Percentiles rank a stretch among this genome's conserved stretches.
Conservation (phyloP, 2,797 vertebrate species). For the Eulemur coronatus region DNA sequence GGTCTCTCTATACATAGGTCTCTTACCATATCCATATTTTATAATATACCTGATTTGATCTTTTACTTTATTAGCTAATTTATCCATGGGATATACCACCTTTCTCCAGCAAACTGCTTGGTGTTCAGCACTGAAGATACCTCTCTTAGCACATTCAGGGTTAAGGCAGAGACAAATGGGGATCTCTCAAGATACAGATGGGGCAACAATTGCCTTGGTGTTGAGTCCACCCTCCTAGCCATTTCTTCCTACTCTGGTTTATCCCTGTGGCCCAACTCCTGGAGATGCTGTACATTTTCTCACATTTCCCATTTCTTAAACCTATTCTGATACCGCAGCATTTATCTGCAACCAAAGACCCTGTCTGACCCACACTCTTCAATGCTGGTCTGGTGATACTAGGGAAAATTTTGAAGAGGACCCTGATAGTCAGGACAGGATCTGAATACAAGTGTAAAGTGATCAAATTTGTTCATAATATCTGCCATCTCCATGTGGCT, state of each 20-base stretch:
- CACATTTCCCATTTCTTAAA: not conserved
- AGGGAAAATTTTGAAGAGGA: not conserved
- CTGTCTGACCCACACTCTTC: not conserved
- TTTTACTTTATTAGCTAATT: not conserved
- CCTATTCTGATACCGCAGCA: not conserved
- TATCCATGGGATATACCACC: not conserved
- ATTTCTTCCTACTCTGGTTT: not conserved
- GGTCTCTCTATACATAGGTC: not conserved
- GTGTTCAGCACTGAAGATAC: not conserved
- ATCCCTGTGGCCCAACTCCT: not conserved
- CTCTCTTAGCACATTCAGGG: not conserved
- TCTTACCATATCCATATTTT: not conserved
- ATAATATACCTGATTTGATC: not conserved
- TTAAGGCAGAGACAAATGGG: not conserved
- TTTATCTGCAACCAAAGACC: not conserved
- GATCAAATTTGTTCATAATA: not conserved
- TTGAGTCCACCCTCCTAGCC: not conserved
- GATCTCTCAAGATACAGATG: not conserved
- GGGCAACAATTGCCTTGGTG: not conserved
- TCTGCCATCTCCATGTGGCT: not conserved
- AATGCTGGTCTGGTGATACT: not conserved
- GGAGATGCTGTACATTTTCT: not conserved
- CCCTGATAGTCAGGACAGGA: not conserved
- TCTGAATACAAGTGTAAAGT: not conserved
- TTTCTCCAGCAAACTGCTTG: not conserved